Percentiles rank a stretch among this genome's conserved stretches.
phyloP scores from a whole-genome alignment of 2,888 invertebrate species.

The Lepidochrysops patricia region DNA sequence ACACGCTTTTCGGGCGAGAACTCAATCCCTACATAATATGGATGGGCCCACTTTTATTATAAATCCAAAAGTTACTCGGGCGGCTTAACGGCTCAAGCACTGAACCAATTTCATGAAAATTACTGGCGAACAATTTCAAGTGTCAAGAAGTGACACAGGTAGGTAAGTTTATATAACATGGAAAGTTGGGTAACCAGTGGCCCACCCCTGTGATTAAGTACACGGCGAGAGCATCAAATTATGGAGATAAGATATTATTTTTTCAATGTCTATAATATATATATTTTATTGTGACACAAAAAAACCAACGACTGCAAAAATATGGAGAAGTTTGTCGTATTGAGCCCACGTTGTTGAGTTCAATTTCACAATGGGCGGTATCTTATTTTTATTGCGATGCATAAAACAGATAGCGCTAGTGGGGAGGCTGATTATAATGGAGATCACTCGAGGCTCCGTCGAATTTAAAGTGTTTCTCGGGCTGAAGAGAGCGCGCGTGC shows the following conservation, averaged over 20 bases:
- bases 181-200: neutral
- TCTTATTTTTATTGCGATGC: neutral
- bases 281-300: too few species aligned
- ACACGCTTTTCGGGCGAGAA: neutral
- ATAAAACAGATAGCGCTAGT: constrained; percentile 9
- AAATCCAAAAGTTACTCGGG: neutral
- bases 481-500: constrained; percentile 54
- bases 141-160: constrained; percentile 1
- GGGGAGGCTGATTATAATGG: constrained; percentile 11
- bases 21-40: constrained; percentile 1
- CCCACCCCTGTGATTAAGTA: neutral
- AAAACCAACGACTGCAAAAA: neutral
- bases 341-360: neutral
- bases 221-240: too few species aligned
- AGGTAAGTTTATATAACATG: neutral
- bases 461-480: constrained; percentile 62
- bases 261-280: too few species aligned
- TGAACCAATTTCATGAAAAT: constrained; percentile 1
- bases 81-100: constrained; percentile 3
- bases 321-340: neutral
- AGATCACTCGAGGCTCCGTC: constrained; percentile 41
- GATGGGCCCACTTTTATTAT: constrained; percentile 2
- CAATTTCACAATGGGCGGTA: neutral
- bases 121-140: constrained; percentile 1
- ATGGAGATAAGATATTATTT: too few species aligned